Evolutionary conservation across 2,888 invertebrate genomes (phyloP), one percentile per base, ranked within the genome.

Genomic region (Caenorhabditis imperialis): DNA sequence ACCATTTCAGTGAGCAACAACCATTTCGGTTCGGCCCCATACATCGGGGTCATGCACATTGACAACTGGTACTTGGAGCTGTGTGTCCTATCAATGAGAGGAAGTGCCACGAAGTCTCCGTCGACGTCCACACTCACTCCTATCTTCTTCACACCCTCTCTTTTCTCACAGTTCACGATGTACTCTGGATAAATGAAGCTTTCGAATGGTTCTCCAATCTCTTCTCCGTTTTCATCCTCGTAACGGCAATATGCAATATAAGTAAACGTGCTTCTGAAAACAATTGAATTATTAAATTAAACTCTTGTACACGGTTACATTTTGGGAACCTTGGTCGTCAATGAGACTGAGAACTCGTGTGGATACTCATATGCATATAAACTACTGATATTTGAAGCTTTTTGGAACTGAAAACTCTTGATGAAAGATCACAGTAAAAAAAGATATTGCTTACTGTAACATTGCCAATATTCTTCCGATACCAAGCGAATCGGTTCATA

Each of bases 1-100:
- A 71, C 33, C 33, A 51, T 30, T 30, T 71, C 71, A 2, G 22
- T 44, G n/a, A 71, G 20, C 20, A 51, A 6, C 30, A 71, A 30
- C 71, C 71, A 71, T 37, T 71, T 71, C 1, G 62, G 62, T 35
- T 71, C 71, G 3, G n/a, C 3, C 5, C 71, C 71, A 30, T 55
- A 71, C 10, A 71, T 40, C 16, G 71, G 25, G 10, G 62, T n/a
- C 18, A 71, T 35, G 22, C 71, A 71, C 38, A 54, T 37, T 23
- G 71, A 62, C n/a, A 71, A n/a, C 12, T 62, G 50, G 38, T 62
- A 62, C n/a, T 40, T 70, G n/a, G n/a, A n/a, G n/a, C n/a, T n/a
- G n/a, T n/a, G 8, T 30, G 37, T 40, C 8, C 69, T 16, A 60
- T 69, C 47, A 10, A 47, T 20, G 14, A 69, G 18, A 10, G 60